phyloP scores from a whole-genome alignment of 2,888 invertebrate genomes.

The Eupithecia tripunctaria region DNA sequence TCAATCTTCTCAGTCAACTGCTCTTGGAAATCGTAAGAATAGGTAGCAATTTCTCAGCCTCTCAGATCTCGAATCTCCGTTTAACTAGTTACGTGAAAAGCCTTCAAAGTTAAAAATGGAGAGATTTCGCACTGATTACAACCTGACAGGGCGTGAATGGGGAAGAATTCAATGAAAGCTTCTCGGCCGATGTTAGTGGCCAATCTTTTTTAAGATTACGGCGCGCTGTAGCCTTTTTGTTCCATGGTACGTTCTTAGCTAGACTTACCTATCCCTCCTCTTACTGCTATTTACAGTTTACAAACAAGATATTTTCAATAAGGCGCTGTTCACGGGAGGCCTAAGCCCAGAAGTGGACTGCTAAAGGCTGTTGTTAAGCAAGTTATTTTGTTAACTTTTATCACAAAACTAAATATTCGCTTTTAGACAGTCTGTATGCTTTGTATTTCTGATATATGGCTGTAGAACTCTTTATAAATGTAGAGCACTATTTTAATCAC shows the following conservation, averaged over 20 bases:
- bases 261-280: background rate
- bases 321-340: background rate
- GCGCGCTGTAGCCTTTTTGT: slow-evolving; percentile 53
- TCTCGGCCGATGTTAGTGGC: slow-evolving; percentile 57
- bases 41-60: slow-evolving; percentile 2
- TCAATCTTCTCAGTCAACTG: background rate
- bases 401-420: background rate
- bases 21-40: background rate
- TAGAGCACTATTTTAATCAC: background rate
- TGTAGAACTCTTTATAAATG: background rate
- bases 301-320: background rate
- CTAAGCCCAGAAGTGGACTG: background rate
- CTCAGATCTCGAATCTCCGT: background rate
- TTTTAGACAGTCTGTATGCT: background rate
- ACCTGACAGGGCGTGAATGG: slow-evolving; percentile 60
- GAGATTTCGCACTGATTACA: slow-evolving; percentile 59
- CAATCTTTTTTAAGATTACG: slow-evolving; percentile 65
- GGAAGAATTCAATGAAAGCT: slow-evolving; percentile 64
- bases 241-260: background rate
- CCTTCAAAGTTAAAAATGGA: slow-evolving; percentile 17
- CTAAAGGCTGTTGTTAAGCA: background rate
- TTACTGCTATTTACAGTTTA: background rate
- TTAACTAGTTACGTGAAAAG: slow-evolving; percentile 7
- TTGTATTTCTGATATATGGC: background rate
- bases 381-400: background rate